Evolutionary conservation across 2,888 invertebrate species (phyloP), one percentile per base, ranked within the genome.

Genomic region (Keiferia lycopersicella): DNA sequence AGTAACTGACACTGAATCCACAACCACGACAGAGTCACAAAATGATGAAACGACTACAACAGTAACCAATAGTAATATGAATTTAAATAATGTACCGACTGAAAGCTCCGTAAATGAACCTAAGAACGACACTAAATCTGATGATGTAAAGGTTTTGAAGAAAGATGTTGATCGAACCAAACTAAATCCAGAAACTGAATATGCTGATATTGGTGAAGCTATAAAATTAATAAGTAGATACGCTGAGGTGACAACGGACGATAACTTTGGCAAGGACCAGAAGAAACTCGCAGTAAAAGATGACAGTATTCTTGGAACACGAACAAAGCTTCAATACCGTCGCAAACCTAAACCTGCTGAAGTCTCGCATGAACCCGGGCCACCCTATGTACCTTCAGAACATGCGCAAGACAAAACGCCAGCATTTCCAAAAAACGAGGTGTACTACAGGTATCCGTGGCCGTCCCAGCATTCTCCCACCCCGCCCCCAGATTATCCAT

Each of bases 161-260:
- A 84, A 84, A 71, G 77, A 81, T 65, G 73, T 72, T 63, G 87
- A 86, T 64, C 80, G 81, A 71, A 82, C 77, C 63, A 91, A 91
- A 79, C 78, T 91, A 34, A 90, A 83, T 68, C 91, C 91, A 51
- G 91, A 91, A 80, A 88, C 82, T 65, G 91, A 91, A 72, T 91
- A 90, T 67, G 86, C 88, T 18, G 88, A 91, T 68, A 90, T 91
- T 61, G 91, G 91, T 66, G 91, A 91, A 79, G 91, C 91, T 67
- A 91, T 91, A 63, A 91, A 91, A 78, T 73, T 91, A 60, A 91
- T 91, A 70, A 91, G 91, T 72, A 82, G 91, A 68, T 91, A 88
- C 73, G 91, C 91, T 45, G 91, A 91, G 78, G 91, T 91, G 48
- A 90, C 90, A 34, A 91, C 91, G 41, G 91, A 91, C 70, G 91